Conservation (phyloP, 2,113 vertebrate species). For the pig (Sus scrofa) region T2T-Sscrofa CM000812.6:276489001-276489500, state of each 20-base stretch:
- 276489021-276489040: too few species aligned
- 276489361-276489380: background rate
- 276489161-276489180: background rate
- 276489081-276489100: too few species aligned
- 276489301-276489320: background rate
- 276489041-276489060: too few species aligned
- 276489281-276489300: background rate
- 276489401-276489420: background rate
- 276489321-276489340: background rate
- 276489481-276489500: background rate
- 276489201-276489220: background rate
- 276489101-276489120: too few species aligned
- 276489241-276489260: background rate
- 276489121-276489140: background rate
- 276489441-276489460: background rate
- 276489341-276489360: constrained; percentile 2
- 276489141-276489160: background rate
- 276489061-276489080: too few species aligned
- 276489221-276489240: background rate
- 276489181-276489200: background rate
- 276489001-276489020: too few species aligned
- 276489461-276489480: background rate
- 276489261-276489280: background rate
- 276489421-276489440: background rate
- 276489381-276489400: background rate